phyloP scores from a whole-genome alignment of 1,140 invertebrate species.

The Aethina tumida region DNA sequence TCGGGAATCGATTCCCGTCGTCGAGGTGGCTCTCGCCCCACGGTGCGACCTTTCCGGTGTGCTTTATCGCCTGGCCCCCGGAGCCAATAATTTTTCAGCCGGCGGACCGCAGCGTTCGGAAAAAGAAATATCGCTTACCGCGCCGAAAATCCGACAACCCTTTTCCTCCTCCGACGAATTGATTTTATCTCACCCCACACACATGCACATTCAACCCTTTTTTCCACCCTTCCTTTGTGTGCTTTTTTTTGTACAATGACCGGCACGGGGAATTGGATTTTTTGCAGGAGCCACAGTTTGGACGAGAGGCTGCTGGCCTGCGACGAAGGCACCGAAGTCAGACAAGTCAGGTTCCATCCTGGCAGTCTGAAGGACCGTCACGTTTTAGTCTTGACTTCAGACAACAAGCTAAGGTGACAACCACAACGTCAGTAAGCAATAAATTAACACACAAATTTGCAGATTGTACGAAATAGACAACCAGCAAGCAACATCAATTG shows the following conservation, averaged over 20 bases:
- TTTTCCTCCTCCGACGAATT: too few species aligned
- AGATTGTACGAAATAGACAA: constrained; percentile 42
- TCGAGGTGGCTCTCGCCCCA: too few species aligned
- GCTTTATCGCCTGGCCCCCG: too few species aligned
- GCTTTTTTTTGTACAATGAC: neutral
- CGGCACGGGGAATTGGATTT: neutral
- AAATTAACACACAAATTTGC: constrained; percentile 10
- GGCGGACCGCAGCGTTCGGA: too few species aligned
- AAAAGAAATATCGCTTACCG: too few species aligned
- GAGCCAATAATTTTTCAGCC: too few species aligned
- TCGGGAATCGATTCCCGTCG: too few species aligned
- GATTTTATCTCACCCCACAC: too few species aligned
- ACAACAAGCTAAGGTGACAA: constrained; percentile 75
- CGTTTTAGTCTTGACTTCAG: constrained; percentile 67
- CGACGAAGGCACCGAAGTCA: constrained; percentile 48
- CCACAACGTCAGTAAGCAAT: constrained; percentile 18
- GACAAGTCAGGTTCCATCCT: constrained; percentile 71
- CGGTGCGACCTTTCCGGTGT: too few species aligned
- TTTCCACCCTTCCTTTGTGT: neutral
- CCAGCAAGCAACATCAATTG: constrained; percentile 35
- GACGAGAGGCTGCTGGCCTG: constrained; percentile 50
- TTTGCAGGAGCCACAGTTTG: constrained; percentile 38
- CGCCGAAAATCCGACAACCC: too few species aligned
- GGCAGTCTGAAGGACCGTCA: constrained; percentile 65
- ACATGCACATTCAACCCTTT: too few species aligned